Conservation (phyloP, 2,797 vertebrate genomes). For the Ctenochaetus hawaiiensis region DNA sequence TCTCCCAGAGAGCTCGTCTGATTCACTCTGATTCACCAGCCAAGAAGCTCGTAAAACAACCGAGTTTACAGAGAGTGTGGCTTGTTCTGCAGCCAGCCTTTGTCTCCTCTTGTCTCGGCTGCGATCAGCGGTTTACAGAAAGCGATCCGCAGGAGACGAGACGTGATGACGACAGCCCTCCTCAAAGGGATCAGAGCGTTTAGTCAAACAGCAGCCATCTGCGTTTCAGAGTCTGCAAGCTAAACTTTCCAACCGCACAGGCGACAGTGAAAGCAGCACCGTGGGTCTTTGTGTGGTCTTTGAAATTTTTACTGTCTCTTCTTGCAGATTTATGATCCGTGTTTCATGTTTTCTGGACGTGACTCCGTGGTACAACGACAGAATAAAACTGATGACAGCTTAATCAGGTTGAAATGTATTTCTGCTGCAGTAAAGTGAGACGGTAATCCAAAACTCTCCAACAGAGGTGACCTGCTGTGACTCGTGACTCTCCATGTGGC, state of each 20-base stretch:
- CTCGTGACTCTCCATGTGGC: background rate
- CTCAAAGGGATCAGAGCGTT: conserved; percentile 2
- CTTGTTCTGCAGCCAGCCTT: conserved; percentile 26
- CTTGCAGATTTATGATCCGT: background rate
- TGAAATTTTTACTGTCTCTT: background rate
- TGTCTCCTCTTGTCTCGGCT: conserved; percentile 27
- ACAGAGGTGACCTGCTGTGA: background rate
- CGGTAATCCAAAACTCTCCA: background rate
- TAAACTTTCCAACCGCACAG: conserved; percentile 21
- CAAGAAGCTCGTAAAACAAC: conserved; percentile 53
- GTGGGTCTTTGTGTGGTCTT: background rate
- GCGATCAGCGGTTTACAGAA: background rate
- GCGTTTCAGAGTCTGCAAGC: background rate
- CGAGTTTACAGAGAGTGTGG: background rate
- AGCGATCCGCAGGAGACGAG: conserved; percentile 5
- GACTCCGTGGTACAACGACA: no score
- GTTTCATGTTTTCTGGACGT: background rate
- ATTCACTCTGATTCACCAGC: conserved; percentile 67
- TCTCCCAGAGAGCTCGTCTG: conserved; percentile 30
- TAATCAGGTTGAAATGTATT: background rate
- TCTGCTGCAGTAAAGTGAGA: background rate
- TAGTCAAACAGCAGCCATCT: background rate
- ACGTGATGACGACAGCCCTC: background rate
- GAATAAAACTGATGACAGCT: background rate
- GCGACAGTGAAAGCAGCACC: background rate